Conservation (phyloP, 2,888 invertebrate species). For the Malachius bipustulatus region DNA sequence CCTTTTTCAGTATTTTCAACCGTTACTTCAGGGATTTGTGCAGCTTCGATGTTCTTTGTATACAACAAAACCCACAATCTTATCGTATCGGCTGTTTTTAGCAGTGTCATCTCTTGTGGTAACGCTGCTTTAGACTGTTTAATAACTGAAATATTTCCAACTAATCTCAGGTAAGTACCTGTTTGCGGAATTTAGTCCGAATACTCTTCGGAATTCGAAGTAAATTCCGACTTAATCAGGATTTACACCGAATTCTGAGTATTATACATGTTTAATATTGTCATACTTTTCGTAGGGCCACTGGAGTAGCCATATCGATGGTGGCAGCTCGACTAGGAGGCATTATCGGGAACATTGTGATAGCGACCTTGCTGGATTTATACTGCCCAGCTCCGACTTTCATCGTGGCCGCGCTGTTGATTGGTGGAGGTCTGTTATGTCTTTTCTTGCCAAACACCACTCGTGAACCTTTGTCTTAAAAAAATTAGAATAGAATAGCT, state of each 20-base stretch:
- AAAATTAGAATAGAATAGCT: no score
- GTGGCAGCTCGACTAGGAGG: constrained; percentile 83
- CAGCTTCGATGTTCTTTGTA: constrained; percentile 75
- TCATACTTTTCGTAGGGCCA: constrained; percentile 50
- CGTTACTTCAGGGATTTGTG: constrained; percentile 71
- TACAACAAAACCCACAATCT: constrained; percentile 73
- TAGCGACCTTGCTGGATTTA: constrained; percentile 73
- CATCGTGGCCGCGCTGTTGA: constrained; percentile 74
- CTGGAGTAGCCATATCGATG: constrained; percentile 84
- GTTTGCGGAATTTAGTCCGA: no score
- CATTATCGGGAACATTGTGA: constrained; percentile 78
- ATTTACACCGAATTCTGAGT: no score
- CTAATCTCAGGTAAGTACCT: constrained; percentile 63
- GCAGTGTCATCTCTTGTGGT: constrained; percentile 78
- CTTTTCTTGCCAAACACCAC: constrained; percentile 84
- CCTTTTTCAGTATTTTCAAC: constrained; percentile 66
- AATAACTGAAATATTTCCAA: constrained; percentile 87
- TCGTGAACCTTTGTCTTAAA: constrained; percentile 50
- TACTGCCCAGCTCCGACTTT: constrained; percentile 89
- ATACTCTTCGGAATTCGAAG: neutral
- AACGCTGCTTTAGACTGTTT: constrained; percentile 86
- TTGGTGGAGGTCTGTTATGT: constrained; percentile 79
- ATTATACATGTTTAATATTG: no score
- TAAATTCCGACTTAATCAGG: no score
- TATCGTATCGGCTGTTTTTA: constrained; percentile 73